phyloP scores from a whole-genome alignment of 2,797 vertebrate genomes.

The Perodicticus potto region DNA sequence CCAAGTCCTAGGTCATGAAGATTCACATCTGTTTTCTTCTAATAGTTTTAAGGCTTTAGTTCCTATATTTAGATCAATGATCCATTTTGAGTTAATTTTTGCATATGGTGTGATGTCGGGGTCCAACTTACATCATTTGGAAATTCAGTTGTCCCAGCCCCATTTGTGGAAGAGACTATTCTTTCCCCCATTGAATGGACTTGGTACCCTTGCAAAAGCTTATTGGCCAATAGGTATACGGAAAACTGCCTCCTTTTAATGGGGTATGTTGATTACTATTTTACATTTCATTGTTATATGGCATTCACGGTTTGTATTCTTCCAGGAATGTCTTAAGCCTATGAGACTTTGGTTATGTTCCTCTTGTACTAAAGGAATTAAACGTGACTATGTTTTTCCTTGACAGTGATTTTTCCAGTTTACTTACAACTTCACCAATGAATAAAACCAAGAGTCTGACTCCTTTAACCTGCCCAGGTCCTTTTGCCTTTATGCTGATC shows the following conservation, averaged over 20 bases:
- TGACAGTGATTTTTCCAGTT: conserved; percentile 3
- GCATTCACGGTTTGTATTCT: not conserved
- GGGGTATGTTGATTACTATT: not conserved
- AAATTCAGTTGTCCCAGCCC: not conserved
- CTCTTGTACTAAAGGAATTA: conserved; percentile 3
- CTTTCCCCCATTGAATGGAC: not conserved
- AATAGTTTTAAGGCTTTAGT: not conserved
- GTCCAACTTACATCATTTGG: conserved; percentile 10
- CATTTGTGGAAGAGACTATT: conserved; percentile 9
- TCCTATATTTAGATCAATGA: not conserved
- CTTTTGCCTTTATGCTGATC: not conserved
- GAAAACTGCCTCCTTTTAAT: not conserved
- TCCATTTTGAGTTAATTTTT: not conserved
- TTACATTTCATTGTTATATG: not conserved
- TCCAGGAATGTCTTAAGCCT: not conserved
- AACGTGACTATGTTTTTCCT: not conserved
- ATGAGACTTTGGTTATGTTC: not conserved
- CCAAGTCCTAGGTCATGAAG: not conserved
- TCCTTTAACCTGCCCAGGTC: not conserved
- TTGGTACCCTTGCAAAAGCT: not conserved
- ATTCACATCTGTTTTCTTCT: not conserved
- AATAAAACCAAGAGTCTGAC: conserved; percentile 5
- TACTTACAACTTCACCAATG: not conserved
- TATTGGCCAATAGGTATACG: not conserved
- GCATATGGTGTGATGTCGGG: not conserved